Base-by-base conservation (phyloP, 1,140 invertebrate genomes). In the Papilio xuthus region DNA sequence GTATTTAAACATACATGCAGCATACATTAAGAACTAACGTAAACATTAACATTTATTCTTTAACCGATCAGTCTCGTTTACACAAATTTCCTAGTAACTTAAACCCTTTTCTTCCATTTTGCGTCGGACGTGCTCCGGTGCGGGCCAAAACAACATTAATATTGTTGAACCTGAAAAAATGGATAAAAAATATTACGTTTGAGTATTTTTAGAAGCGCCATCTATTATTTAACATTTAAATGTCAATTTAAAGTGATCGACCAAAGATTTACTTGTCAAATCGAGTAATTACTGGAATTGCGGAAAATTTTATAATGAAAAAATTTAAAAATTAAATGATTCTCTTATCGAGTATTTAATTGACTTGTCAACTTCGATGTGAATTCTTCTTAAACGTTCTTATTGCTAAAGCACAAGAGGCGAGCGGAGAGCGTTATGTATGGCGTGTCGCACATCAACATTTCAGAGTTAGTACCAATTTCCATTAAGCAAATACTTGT, bases 111-210 rank as follows among this genome's bases (percentile, higher is more conserved):
- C 72, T 78, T 92, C 92, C 87, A 93, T 88, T 83, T 88, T 80
- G 50, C 86, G 81, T 42, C 90, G 81, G 12, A 93, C 85, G 70
- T 82, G 81, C 56, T 91, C 86, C 0, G 90, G 89, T 74, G 88
- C 88, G 7, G 92, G 92, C 92, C 92, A 93, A 73, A 92, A 90
- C 23, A 90, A 53, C 82, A 93, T 92, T 1, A 93, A 80, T 12
- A 92, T 23, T 0, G 86, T 88, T 23, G 91, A 88, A 9, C 85
- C 90, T 92, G 84, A 4, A 89, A 88, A 74, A 44, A 77, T 79
- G 74, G 78, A 70, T 60, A 44, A 77, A 63, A 44, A 15, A 44
- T 63, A 42, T 41, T 67, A 53, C 0, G 15, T 23, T 20, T 37
- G 4, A 37, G 32, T 75, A 4, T 42, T 37, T 53, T 28, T 41